Base-by-base conservation (phyloP, 92 coral and sea anemone species). In the Pocillopora meandrina region DNA sequence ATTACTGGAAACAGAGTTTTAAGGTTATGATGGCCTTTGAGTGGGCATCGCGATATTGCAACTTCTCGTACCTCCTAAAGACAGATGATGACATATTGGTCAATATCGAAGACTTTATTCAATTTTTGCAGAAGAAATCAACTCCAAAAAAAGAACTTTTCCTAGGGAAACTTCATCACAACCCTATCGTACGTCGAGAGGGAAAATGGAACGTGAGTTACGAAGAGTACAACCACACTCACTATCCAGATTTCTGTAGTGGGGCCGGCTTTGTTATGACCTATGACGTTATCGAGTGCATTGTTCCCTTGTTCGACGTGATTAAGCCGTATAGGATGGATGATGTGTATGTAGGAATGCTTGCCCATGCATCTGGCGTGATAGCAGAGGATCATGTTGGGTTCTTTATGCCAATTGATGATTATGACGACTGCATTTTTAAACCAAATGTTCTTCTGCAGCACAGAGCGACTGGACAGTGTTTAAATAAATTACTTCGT, bases 261-360 rank as follows among this genome's bases (percentile, higher is more conserved):
- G 77, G 77, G 19, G 77, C 77, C 2, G 77, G 77, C 35, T 72
- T 47, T 72, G 77, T 72, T 47, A 47, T 72, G 77, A 16, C 77
- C 10, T 47, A 56, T 9, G 77, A 72, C 21, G 59, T 72, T 72
- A n/a, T 49, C 35, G 61, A 72, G 77, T 18, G 61, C 12, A 1
- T 72, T 18, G 61, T 56, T 47, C 59, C 77, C 52, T 47, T 72
- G 33, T 72, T 72, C 36, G 77, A 72, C 19, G 77, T 42, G 14
- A 56, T 72, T 9, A 42, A 49, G 77, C 77, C 61, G 9, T 56
- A 19, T 12, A 47, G 61, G 52, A 4, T 72, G 26, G 77, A 72
- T 59, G 77, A 72, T 49, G 77, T 56, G 1, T 72, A 72, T 56
- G 35, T 72, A 1, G 77, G 77, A 47, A 72, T 47, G 61, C 61